Conservation (phyloP, 2,888 invertebrate genomes). For the Syrphus vitripennis region DNA sequence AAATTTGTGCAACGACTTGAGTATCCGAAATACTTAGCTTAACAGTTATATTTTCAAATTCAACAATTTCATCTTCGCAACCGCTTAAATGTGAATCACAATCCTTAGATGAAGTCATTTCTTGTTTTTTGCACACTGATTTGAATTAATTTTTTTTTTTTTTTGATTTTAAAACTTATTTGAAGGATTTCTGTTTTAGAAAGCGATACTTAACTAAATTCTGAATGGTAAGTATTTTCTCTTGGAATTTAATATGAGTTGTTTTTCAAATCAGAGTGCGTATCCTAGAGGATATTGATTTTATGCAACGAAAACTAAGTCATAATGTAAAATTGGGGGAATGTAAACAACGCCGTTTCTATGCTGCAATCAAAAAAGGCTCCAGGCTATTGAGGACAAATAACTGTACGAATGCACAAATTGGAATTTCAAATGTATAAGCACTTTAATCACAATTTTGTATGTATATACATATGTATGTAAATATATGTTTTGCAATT, state of each 20-base stretch:
- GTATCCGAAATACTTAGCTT: constrained; percentile 78
- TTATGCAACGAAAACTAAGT: constrained; percentile 36
- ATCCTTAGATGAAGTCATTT: constrained; percentile 20
- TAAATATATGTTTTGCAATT: too few species aligned
- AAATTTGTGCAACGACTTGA: constrained; percentile 79
- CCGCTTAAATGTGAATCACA: constrained; percentile 3
- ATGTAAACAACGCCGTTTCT: constrained; percentile 57
- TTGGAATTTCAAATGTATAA: background rate
- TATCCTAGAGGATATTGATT: constrained; percentile 65
- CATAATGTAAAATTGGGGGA: background rate
- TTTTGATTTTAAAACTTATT: background rate
- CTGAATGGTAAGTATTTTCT: background rate
- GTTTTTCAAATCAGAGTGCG: constrained; percentile 3
- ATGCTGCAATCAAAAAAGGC: background rate
- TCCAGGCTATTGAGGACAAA: background rate
- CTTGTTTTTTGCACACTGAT: background rate
- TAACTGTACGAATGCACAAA: background rate
- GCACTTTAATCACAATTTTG: too few species aligned
- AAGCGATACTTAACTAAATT: background rate
- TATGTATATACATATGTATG: too few species aligned
- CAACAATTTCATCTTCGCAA: constrained; percentile 72
- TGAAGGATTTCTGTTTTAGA: background rate
- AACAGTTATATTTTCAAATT: constrained; percentile 79
- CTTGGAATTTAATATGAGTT: background rate
- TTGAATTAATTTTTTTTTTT: background rate